A percentile compares a stretch with the other conserved stretches of the same genome.
Conservation (phyloP, 2,888 invertebrate genomes). For the Orchestes rusci region DNA sequence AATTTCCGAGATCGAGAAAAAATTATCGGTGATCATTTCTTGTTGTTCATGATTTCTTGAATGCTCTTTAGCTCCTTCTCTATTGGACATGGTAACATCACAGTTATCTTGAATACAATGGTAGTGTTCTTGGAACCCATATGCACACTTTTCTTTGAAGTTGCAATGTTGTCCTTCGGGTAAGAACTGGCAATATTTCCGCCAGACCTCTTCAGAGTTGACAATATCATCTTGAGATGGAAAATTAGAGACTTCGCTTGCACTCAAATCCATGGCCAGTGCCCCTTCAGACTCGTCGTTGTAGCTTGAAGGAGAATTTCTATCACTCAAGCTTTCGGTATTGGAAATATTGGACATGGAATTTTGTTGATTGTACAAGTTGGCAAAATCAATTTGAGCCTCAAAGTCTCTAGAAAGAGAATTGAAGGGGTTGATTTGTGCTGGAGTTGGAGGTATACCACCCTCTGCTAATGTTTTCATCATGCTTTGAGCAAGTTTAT, state of each 20-base stretch:
- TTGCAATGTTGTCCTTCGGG: slow-evolving; percentile 36
- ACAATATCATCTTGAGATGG: slow-evolving; percentile 31
- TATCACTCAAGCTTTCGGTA: slow-evolving; percentile 50
- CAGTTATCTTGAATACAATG: slow-evolving; percentile 78
- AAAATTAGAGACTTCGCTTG: slow-evolving; percentile 37
- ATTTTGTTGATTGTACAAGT: slow-evolving; percentile 36
- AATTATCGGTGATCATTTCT: slow-evolving; percentile 75
- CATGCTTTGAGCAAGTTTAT: slow-evolving; percentile 55
- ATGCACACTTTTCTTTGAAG: slow-evolving; percentile 47
- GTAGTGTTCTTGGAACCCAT: slow-evolving; percentile 71
- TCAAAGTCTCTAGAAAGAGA: slow-evolving; percentile 47
- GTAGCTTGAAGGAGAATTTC: slow-evolving; percentile 48
- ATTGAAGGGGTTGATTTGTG: slow-evolving; percentile 16
- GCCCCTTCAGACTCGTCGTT: slow-evolving; percentile 39
- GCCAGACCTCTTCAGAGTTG: slow-evolving; percentile 50
- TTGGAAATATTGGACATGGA: slow-evolving; percentile 37
- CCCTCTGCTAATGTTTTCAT: slow-evolving; percentile 52
- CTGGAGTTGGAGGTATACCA: slow-evolving; percentile 41
- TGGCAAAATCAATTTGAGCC: slow-evolving; percentile 40
- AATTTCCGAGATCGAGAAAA: slow-evolving; percentile 58
- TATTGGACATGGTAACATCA: slow-evolving; percentile 52
- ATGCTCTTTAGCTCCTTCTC: slow-evolving; percentile 73
- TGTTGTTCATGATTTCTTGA: slow-evolving; percentile 84
- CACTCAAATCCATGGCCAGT: slow-evolving; percentile 43
- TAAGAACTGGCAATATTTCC: slow-evolving; percentile 50